These are phyloP conservation scores for Drosophila nasuta DNA, from an alignment of 1,140 invertebrate species.

Conservation along the genomic window DNA sequence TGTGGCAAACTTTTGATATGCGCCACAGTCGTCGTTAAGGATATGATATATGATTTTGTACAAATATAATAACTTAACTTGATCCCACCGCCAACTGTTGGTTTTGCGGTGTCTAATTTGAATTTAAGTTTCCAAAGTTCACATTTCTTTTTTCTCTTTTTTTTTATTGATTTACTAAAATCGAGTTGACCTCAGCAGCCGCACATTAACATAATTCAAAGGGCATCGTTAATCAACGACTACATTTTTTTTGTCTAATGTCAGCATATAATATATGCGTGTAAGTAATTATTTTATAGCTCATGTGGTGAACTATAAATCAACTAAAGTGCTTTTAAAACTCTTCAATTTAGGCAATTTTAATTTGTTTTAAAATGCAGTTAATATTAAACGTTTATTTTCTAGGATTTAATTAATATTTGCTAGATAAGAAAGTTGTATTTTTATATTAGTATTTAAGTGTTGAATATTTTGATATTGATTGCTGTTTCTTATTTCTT, in stretches of 20 bases:
- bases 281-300: too few species aligned
- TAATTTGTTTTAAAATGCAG: too few species aligned
- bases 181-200: background rate
- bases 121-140: background rate
- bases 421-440: too few species aligned
- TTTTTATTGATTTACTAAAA: background rate
- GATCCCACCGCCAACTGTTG: constrained; percentile 1
- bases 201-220: background rate
- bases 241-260: background rate
- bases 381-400: too few species aligned
- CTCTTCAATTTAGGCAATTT: too few species aligned
- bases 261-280: too few species aligned
- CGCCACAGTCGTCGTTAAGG: background rate
- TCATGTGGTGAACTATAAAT: too few species aligned
- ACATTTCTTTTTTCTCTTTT: background rate
- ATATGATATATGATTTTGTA: constrained; percentile 15
- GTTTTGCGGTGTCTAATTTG: background rate
- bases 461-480: too few species aligned
- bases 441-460: too few species aligned
- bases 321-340: too few species aligned
- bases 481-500: too few species aligned
- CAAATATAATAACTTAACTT: constrained; percentile 10
- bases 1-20: background rate
- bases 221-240: background rate
- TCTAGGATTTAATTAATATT: too few species aligned